A percentile compares a stretch with the other conserved stretches of the same genome.
phyloP scores from a whole-genome alignment of 1,140 invertebrate genomes.

The Bathynomus jamesi region DNA sequence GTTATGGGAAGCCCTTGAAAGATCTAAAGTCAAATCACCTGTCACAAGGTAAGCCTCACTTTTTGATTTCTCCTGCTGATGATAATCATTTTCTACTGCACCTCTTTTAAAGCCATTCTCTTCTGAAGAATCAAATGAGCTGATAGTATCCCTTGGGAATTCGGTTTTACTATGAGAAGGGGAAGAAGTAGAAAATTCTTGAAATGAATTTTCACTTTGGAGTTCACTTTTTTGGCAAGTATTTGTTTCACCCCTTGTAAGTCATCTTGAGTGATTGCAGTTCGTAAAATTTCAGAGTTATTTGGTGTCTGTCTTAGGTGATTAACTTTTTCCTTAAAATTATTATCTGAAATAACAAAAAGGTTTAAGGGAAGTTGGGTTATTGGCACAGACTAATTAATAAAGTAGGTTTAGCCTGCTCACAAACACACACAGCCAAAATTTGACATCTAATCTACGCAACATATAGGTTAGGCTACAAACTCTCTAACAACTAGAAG shows the following conservation, averaged over 20 bases:
- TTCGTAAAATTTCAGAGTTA: constrained; percentile 36
- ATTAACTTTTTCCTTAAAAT: not conserved
- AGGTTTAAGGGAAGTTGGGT: too few relatives aligned
- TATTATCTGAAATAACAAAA: not conserved
- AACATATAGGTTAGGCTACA: too few relatives aligned
- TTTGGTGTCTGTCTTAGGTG: constrained; percentile 17
- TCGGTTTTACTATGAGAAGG: constrained; percentile 1
- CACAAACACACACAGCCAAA: too few relatives aligned
- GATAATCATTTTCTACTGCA: constrained; percentile 39
- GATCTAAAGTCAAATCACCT: constrained; percentile 86
- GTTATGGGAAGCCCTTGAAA: constrained; percentile 65
- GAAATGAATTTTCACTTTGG: constrained; percentile 17
- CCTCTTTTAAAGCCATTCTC: not conserved
- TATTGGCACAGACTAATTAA: too few relatives aligned
- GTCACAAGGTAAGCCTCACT: constrained; percentile 96
- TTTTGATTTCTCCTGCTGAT: constrained; percentile 43
- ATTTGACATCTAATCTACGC: too few relatives aligned
- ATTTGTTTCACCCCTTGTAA: constrained; percentile 36
- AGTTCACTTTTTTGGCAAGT: constrained; percentile 32
- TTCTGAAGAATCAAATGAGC: not conserved
- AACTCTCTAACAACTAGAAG: too few relatives aligned
- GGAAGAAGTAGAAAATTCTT: constrained; percentile 9
- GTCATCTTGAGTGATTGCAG: constrained; percentile 37
- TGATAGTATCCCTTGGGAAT: not conserved
- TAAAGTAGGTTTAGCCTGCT: too few relatives aligned